Evolutionary conservation across 1,140 invertebrate genomes (phyloP).

Genomic region (Tenebrio molitor): DNA sequence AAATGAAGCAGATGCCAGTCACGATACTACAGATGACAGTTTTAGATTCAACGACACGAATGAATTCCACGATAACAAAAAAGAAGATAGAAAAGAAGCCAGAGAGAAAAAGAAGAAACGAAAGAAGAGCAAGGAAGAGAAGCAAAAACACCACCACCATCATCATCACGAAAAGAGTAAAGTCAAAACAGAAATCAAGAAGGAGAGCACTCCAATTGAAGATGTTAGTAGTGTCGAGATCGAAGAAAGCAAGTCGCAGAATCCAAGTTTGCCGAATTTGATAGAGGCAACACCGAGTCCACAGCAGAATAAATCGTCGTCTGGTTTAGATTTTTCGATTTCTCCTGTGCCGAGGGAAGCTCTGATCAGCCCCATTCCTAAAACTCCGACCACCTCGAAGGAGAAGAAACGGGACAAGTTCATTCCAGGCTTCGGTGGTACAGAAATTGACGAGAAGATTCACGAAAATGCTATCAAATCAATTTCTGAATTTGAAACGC

Average conservation of each 20-base stretch:
- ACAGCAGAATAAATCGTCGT: conserved; percentile 64
- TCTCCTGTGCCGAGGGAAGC: conserved; percentile 68
- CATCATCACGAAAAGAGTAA: conserved; percentile 69
- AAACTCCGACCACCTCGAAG: conserved; percentile 66
- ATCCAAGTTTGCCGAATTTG: conserved; percentile 61
- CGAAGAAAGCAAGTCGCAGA: conserved; percentile 45
- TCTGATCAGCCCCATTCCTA: conserved; percentile 72
- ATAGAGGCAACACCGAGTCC: conserved; percentile 57
- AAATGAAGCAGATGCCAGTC: conserved; percentile 52
- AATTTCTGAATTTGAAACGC: conserved; percentile 73
- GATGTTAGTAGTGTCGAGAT: conserved; percentile 46
- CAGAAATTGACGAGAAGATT: conserved; percentile 77
- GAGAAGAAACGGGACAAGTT: conserved; percentile 71
- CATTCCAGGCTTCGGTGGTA: conserved; percentile 77
- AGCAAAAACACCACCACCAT: conserved; percentile 77
- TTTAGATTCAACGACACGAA: conserved; percentile 74
- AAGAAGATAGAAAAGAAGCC: conserved; percentile 70
- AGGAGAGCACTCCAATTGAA: conserved; percentile 47
- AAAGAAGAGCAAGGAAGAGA: conserved; percentile 85
- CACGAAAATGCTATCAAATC: conserved; percentile 86
- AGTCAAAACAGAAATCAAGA: conserved; percentile 59
- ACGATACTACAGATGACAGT: conserved; percentile 66
- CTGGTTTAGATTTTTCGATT: conserved; percentile 59
- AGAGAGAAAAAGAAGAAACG: conserved; percentile 87
- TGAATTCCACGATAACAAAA: conserved; percentile 61